Evolutionary conservation across 2,797 vertebrate genomes (phyloP), one percentile per base, ranked within the genome.

Genomic region (Galaxias olidus): DNA sequence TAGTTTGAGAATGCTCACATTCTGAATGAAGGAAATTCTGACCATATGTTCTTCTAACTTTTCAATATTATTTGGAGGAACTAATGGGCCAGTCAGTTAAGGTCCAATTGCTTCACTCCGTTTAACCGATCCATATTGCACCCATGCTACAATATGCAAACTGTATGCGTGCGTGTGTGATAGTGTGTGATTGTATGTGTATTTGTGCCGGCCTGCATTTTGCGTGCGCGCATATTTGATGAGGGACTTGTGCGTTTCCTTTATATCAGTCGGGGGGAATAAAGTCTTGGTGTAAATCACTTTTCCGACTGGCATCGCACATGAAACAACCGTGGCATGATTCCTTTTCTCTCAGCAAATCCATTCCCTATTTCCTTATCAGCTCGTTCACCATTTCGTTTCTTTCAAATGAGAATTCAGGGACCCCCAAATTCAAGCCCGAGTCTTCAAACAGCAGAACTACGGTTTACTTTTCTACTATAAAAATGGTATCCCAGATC

Each of bases 401-500:
- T 94, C 80, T 88, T 90, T 90, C 84, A 91, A 96, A 97, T 96
- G 93, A 96, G 94, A 95, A 95, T 95, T 92, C 93, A 89, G 93
- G 91, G 89, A 93, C 90, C 91, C 91, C 94, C 91, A 94, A 97
- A 97, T 94, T 96, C 92, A 90, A 90, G 90, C 83, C 90, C 68
- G 91, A 90, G 90, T 93, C 91, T 91, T 91, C 91, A 92, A 94
- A 93, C 94, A 96, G 93, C 92, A 93, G 92, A 92, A 90, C 93
- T 89, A 90, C 91, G 89, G 91, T 92, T 93, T 93, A 93, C 86
- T 91, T 90, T 93, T 88, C 93, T 89, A 90, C 92, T 92, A 92
- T 97, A 93, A 93, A 93, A 94, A 96, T 95, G 92, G 90, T 94
- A 94, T 94, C 95, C 95, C 92, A 95, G 96, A 98, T 98, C 95